Evolutionary conservation across 1,140 invertebrate species (phyloP).

Genomic region (Camponotus pennsylvanicus): DNA sequence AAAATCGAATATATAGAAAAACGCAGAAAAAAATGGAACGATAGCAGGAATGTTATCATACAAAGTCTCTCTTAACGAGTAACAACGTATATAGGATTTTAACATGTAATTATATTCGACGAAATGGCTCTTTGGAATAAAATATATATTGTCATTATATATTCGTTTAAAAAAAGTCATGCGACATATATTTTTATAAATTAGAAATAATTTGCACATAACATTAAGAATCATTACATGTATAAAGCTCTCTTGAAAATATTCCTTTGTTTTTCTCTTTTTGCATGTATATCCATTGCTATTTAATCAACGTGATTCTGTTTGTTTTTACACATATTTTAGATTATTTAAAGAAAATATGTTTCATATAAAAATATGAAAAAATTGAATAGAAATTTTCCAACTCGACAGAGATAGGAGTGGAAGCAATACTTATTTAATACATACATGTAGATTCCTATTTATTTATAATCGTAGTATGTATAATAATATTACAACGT

Average conservation of each 20-base stretch:
- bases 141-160: background rate
- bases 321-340: background rate
- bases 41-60: background rate
- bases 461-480: constrained; percentile 77
- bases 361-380: no score
- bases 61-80: background rate
- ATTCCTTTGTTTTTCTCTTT: background rate
- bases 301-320: background rate
- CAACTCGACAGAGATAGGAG: background rate
- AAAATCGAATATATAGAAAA: background rate
- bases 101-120: background rate
- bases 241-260: background rate
- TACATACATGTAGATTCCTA: constrained; percentile 71
- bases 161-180: background rate
- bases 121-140: background rate
- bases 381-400: background rate
- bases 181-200: background rate
- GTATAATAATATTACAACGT: constrained; percentile 82
- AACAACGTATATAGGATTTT: background rate
- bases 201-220: background rate
- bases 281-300: background rate
- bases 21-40: background rate
- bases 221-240: background rate
- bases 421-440: constrained; percentile 14
- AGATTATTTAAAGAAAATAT: background rate